A percentile compares a stretch with the other conserved stretches of the same genome.
Conservation (phyloP, 1,140 invertebrate genomes). For the Paracyclopina nana region DNA sequence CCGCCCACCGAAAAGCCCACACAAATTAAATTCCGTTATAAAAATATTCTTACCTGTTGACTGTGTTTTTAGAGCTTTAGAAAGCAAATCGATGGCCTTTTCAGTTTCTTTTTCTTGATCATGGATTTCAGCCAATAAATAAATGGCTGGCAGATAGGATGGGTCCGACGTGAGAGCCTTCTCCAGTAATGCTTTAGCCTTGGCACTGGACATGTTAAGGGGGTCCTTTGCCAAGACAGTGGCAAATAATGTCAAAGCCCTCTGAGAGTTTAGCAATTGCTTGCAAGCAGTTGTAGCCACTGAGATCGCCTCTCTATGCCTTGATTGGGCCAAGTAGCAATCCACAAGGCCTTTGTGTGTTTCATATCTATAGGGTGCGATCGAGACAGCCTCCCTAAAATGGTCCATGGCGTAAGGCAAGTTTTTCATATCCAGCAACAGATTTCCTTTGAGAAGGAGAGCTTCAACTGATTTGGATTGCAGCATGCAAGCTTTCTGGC, state of each 20-base stretch:
- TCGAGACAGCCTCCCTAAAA: slow-evolving; percentile 47
- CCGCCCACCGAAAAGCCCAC: no score
- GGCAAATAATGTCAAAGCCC: slow-evolving; percentile 46
- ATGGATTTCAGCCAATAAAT: slow-evolving; percentile 40
- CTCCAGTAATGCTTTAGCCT: slow-evolving; percentile 44
- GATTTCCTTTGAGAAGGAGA: slow-evolving; percentile 42
- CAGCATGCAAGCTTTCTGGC: slow-evolving; percentile 32
- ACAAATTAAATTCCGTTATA: no score
- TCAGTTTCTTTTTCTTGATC: slow-evolving; percentile 35
- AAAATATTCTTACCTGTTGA: no score
- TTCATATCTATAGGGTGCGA: slow-evolving; percentile 37
- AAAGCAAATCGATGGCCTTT: slow-evolving; percentile 35
- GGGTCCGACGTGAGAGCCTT: slow-evolving; percentile 44
- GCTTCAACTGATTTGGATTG: slow-evolving; percentile 39
- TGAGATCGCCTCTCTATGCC: slow-evolving; percentile 43
- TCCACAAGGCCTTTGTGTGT: slow-evolving; percentile 46
- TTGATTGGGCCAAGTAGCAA: slow-evolving; percentile 42
- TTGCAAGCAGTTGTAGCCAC: slow-evolving; percentile 45
- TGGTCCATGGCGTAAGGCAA: slow-evolving; percentile 44
- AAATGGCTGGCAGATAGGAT: slow-evolving; percentile 42
- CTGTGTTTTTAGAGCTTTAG: no score
- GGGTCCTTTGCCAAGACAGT: slow-evolving; percentile 47
- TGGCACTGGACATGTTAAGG: slow-evolving; percentile 27
- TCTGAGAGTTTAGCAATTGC: slow-evolving; percentile 39
- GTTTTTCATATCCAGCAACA: slow-evolving; percentile 47